Evolutionary conservation across 2,797 vertebrate genomes (phyloP).

Genomic region (Coendou prehensilis): DNA sequence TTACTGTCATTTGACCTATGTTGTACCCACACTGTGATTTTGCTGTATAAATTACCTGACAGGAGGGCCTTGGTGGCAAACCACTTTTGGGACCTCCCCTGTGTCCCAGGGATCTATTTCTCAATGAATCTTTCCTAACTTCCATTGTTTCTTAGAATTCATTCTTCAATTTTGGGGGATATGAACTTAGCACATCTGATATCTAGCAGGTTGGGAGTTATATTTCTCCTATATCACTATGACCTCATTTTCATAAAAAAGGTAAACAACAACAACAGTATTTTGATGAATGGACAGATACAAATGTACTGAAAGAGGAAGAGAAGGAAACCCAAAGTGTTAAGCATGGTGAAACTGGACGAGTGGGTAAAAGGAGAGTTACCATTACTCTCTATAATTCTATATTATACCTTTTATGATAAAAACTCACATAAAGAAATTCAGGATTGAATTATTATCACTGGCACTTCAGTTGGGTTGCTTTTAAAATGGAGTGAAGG

Average conservation of each 20-base stretch:
- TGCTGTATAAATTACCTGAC: neutral
- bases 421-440: constrained; percentile 29
- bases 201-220: neutral
- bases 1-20: neutral
- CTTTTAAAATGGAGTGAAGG: constrained; percentile 19
- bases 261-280: neutral
- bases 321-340: constrained; percentile 16
- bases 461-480: neutral
- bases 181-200: neutral
- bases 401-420: neutral
- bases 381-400: neutral
- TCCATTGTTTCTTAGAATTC: neutral
- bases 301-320: neutral
- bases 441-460: constrained; percentile 16
- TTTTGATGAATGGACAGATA: neutral
- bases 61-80: neutral
- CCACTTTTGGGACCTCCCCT: neutral
- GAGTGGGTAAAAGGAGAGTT: neutral
- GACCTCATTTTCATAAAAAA: neutral
- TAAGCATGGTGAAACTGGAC: neutral
- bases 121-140: neutral
- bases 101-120: neutral
- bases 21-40: neutral
- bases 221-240: neutral
- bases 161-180: neutral